These are phyloP conservation scores for Agrotis ipsilon DNA, from an alignment of 2,888 invertebrate genomes.

Conservation along the genomic window DNA sequence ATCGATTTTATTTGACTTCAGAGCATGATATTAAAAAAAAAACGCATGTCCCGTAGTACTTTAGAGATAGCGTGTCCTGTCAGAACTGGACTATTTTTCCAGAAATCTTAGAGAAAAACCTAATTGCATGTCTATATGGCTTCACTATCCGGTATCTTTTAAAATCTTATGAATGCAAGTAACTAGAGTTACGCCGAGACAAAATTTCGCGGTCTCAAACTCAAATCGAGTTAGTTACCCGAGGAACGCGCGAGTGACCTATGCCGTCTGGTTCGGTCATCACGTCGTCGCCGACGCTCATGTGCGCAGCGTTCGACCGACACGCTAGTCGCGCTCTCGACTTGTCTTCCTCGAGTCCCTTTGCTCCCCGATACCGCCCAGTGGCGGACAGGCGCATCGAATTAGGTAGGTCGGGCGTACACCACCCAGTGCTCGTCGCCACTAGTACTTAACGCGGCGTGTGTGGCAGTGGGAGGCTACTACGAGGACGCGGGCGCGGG, in stretches of 20 bases:
- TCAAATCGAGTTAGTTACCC: slow-evolving; percentile 46
- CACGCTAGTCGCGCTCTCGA: slow-evolving; percentile 39
- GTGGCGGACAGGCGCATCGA: slow-evolving; percentile 57
- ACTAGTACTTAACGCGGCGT: slow-evolving; percentile 81
- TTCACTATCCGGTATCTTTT: slow-evolving; percentile 74
- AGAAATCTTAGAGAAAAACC: slow-evolving; percentile 73
- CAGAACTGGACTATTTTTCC: slow-evolving; percentile 68
- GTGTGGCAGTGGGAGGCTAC: slow-evolving; percentile 90
- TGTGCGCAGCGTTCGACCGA: slow-evolving; percentile 43
- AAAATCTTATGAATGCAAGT: slow-evolving; percentile 62
- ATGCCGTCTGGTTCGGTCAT: slow-evolving; percentile 30
- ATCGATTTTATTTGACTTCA: slow-evolving; percentile 74
- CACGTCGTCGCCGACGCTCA: slow-evolving; percentile 28
- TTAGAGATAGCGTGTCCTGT: slow-evolving; percentile 74
- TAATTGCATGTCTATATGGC: slow-evolving; percentile 86
- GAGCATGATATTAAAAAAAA: slow-evolving; percentile 83
- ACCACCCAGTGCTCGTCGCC: slow-evolving; percentile 61
- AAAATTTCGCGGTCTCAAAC: slow-evolving; percentile 46
- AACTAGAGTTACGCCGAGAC: slow-evolving; percentile 49
- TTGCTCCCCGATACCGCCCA: slow-evolving; percentile 50
- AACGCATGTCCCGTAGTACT: slow-evolving; percentile 86
- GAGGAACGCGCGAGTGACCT: slow-evolving; percentile 31
- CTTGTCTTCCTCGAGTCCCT: slow-evolving; percentile 45
- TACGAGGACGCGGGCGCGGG: slow-evolving; percentile 86
- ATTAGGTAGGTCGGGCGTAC: slow-evolving; percentile 81